phyloP scores from a whole-genome alignment of 2,888 invertebrate genomes.

The Xestia rhomboidea region DNA sequence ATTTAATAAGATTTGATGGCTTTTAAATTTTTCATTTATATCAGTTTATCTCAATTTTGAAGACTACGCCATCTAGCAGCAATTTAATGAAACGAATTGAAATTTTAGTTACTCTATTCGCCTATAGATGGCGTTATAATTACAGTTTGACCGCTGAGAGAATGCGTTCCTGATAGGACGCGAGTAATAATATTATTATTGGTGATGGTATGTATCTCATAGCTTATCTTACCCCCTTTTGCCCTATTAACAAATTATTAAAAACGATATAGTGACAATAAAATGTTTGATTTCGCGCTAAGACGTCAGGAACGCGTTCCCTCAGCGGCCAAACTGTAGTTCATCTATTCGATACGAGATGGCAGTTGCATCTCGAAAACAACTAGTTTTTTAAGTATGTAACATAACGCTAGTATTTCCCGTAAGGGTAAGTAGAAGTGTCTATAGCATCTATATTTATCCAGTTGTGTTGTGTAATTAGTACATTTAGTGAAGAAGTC shows the following conservation, averaged over 20 bases:
- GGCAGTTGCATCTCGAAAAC: not conserved
- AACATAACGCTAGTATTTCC: not conserved
- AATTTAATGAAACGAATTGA: rapidly evolving
- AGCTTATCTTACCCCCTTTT: too few relatives aligned
- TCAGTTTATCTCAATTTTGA: not conserved
- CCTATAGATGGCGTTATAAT: slow-evolving; percentile 7
- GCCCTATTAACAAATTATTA: too few relatives aligned
- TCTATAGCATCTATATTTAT: not conserved
- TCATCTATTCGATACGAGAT: too few relatives aligned
- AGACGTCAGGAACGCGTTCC: too few relatives aligned
- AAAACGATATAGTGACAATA: too few relatives aligned
- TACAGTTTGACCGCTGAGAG: too few relatives aligned
- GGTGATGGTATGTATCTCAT: too few relatives aligned
- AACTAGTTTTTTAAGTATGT: rapidly evolving
- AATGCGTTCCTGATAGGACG: too few relatives aligned
- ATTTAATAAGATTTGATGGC: slow-evolving; percentile 25
- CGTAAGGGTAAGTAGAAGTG: not conserved
- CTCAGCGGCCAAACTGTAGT: too few relatives aligned
- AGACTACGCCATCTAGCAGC: slow-evolving; percentile 55
- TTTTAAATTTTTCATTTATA: slow-evolving; percentile 4
- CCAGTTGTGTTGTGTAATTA: not conserved
- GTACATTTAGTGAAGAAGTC: not conserved
- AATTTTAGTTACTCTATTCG: not conserved
- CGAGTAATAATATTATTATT: too few relatives aligned
- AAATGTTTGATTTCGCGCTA: too few relatives aligned